These are phyloP conservation scores for Falco columbarius DNA, from an alignment of 2,797 vertebrate genomes.

Conservation along the genomic window DNA sequence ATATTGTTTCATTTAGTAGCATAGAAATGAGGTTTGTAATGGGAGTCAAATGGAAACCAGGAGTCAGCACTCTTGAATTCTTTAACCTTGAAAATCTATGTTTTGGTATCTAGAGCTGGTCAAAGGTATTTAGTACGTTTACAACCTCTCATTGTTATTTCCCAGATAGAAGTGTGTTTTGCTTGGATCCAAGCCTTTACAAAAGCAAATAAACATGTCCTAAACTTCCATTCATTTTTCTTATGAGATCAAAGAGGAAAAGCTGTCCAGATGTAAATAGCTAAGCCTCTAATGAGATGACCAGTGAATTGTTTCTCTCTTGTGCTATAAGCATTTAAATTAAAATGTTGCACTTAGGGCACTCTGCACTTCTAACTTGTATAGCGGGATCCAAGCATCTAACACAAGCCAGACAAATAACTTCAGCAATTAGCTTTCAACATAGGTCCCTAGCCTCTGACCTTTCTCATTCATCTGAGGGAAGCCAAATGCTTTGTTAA, in stretches of 20 bases:
- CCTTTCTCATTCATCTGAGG: slow-evolving; percentile 44
- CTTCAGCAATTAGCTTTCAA: slow-evolving; percentile 54
- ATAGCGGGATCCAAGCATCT: neutral
- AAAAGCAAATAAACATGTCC: slow-evolving; percentile 13
- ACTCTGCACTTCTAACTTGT: neutral
- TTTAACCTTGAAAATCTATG: slow-evolving; percentile 1
- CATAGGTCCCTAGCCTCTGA: slow-evolving; percentile 34
- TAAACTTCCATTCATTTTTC: slow-evolving; percentile 31
- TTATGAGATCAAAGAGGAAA: slow-evolving; percentile 61
- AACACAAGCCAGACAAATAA: slow-evolving; percentile 48
- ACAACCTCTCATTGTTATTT: slow-evolving; percentile 23
- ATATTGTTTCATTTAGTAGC: slow-evolving; percentile 12
- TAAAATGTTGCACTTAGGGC: neutral
- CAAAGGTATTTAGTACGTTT: slow-evolving; percentile 15
- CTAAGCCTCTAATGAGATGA: slow-evolving; percentile 29
- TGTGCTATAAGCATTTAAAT: neutral
- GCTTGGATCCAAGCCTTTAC: slow-evolving; percentile 27
- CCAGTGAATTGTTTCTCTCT: slow-evolving; percentile 22
- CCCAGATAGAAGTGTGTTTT: slow-evolving; percentile 15
- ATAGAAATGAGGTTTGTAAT: slow-evolving; percentile 6
- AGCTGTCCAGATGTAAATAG: slow-evolving; percentile 49
- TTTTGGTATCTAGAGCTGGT: neutral
- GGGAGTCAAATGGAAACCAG: slow-evolving; percentile 27
- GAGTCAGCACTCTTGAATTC: slow-evolving; percentile 1
- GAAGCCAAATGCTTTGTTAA: neutral